phyloP scores from a whole-genome alignment of 1,140 invertebrate genomes.

The Rhyacophila brunnea region DNA sequence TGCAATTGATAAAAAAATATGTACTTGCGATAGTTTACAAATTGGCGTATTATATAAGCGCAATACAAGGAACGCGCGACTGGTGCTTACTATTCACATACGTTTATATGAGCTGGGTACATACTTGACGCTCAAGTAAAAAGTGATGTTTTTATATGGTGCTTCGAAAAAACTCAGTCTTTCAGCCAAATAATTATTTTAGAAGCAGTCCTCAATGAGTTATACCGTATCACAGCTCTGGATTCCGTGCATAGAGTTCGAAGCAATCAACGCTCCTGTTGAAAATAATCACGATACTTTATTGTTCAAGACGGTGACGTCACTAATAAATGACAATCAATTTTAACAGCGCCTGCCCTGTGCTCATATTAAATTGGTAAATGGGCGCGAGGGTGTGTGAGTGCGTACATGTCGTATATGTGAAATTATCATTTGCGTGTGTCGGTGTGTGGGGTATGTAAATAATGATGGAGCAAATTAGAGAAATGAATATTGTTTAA shows the following conservation, averaged over 20 bases:
- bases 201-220: conserved; percentile 8
- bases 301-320: conserved; percentile 11
- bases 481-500: neutral
- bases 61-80: too few relatives aligned
- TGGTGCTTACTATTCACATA: too few relatives aligned
- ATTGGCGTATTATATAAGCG: too few relatives aligned
- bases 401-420: neutral
- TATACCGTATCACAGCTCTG: neutral
- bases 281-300: conserved; percentile 10
- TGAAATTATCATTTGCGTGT: neutral
- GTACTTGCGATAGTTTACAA: too few relatives aligned
- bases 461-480: conserved; percentile 1
- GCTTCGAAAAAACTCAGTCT: too few relatives aligned
- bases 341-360: conserved; percentile 1
- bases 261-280: conserved; percentile 7
- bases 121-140: too few relatives aligned
- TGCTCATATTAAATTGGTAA: neutral
- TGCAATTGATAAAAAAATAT: too few relatives aligned
- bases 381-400: neutral
- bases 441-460: neutral
- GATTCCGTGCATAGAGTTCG: neutral
- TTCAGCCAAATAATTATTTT: too few relatives aligned
- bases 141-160: too few relatives aligned
- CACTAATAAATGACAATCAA: conserved; percentile 19
- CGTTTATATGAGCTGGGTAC: too few relatives aligned